Evolutionary conservation across 30 jellyfish, hydroid and myxozoan species (phyloP).

Genomic region (Hydractinia symbiolongicarpus): DNA sequence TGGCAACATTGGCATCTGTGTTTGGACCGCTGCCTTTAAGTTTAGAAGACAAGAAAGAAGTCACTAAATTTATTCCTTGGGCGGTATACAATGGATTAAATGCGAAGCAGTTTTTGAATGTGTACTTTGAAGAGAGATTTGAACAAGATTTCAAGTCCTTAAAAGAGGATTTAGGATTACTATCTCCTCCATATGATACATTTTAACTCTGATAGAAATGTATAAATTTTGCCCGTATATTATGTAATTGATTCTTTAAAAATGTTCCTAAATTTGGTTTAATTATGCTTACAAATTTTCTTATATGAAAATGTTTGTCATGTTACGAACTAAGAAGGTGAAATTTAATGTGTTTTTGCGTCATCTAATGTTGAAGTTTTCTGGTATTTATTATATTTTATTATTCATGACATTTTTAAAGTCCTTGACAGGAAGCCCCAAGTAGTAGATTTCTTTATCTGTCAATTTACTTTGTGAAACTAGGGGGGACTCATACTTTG

Average conservation of each 20-base stretch:
- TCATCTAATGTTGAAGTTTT: too few species aligned
- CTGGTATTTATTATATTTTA: too few species aligned
- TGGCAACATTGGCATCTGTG: slow-evolving; percentile 68
- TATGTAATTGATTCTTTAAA: not conserved
- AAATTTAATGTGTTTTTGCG: too few species aligned
- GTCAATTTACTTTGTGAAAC: too few species aligned
- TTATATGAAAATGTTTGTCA: too few species aligned
- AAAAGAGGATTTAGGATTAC: slow-evolving; percentile 38
- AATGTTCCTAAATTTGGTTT: not conserved
- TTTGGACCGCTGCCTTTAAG: slow-evolving; percentile 75
- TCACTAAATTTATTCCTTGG: slow-evolving; percentile 76
- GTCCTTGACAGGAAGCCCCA: too few species aligned
- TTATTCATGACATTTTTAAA: too few species aligned
- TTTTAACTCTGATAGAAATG: not conserved
- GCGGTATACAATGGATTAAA: slow-evolving; percentile 76
- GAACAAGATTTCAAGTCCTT: slow-evolving; percentile 65
- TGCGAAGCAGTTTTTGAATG: slow-evolving; percentile 61
- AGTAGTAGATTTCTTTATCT: too few species aligned
- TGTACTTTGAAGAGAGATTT: slow-evolving; percentile 71
- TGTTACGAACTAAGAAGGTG: too few species aligned
- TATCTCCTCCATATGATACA: slow-evolving; percentile 41
- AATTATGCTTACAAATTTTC: too few species aligned
- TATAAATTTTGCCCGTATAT: too few species aligned
- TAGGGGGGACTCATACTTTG: too few species aligned
- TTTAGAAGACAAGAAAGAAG: slow-evolving; percentile 32